Evolutionary conservation across 2,888 invertebrate species (phyloP), one percentile per base, ranked within the genome.

Genomic region (Torymus auratus): DNA sequence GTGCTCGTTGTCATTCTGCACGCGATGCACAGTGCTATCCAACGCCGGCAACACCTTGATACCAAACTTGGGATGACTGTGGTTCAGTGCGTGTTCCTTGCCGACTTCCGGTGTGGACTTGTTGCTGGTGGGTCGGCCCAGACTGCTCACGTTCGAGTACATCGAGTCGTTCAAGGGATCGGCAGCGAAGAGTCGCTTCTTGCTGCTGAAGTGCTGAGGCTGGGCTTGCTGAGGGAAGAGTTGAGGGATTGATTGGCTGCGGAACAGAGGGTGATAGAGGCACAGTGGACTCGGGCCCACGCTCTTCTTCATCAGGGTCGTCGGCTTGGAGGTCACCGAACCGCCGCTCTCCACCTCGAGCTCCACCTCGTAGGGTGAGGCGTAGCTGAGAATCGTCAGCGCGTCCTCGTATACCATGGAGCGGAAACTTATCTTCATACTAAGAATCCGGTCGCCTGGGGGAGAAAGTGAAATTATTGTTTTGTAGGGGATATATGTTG

Each of bases 391-490:
- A 83, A 98, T 96, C 2, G 96, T 96, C 73, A 97, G 92, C 0
- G 98, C 98, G 88, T 98, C 98, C 89, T 97, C 97, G 87, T 96
- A 94, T 0, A 97, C 97, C 92, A 97, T 97, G 83, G 96, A 96
- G 75, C 95, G 94, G 90, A 97, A 96, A 87, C 95, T 96, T 72
- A 98, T 96, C 73, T 96, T 96, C 81, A 98, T 95, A 85, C 95
- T 95, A 85, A 95, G 94, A 85, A 98, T 97, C 84, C 96, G 94
- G 91, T 98, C 98, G 83, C 97, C 97, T 97, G 92, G 55, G 87
- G 23, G 20, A 17, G 15, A 89, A 71, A 20, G 20, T 20, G n/a
- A 64, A 41, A 41, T 41, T 41, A 41, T 41, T 41, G 7, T 41
- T 41, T 41, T 41, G 7, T 7, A 41, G 5, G 7, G 7, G 0